Evolutionary conservation across 2,888 invertebrate species (phyloP), one percentile per base, ranked within the genome.

Genomic region (Scaptomyza polygonia): DNA sequence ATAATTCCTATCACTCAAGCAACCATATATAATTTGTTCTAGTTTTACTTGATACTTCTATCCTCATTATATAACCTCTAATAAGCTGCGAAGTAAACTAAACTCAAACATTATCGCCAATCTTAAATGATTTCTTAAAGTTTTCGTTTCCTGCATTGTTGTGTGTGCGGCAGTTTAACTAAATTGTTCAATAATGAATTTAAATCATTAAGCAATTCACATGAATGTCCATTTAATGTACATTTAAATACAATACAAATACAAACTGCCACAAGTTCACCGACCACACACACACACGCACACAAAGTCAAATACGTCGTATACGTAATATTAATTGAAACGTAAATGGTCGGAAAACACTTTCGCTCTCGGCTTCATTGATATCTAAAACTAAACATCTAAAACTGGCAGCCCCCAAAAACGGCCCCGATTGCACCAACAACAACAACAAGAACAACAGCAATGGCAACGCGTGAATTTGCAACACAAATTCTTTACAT

Each of bases 371-470:
- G 66, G 61, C 69, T 79, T 76, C 85, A 83, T 85, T 85, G 87
- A 83, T 77, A 86, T 80, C 72, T 66, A 81, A 81, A 81, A 76
- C 82, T 84, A 86, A 82, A 81, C 82, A 87, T 85, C 85, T 84
- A 78, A 86, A 86, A 81, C 69, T 54, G 73, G 67, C 82, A 84
- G 72, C 72, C 69, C 72, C 79, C 79, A 73, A 77, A 76, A 57
- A 43, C 55, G 59, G 48, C 66, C 75, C 66, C 66, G 43, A 45
- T 47, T 14, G 56, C 51, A 47, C 56, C 53, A 57, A 16, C 59
- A 56, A 36, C 53, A 57, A 16, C 59, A 56, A 36, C 43, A 65
- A 47, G 67, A 72, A 53, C 66, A 58, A 63, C 74, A 72, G 53
- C 68, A 57, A 63, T 67, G 54, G 34, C 44, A 56, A 67, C 48